phyloP scores from a whole-genome alignment of 2,797 vertebrate genomes.

The Hydrolagus colliei region DNA sequence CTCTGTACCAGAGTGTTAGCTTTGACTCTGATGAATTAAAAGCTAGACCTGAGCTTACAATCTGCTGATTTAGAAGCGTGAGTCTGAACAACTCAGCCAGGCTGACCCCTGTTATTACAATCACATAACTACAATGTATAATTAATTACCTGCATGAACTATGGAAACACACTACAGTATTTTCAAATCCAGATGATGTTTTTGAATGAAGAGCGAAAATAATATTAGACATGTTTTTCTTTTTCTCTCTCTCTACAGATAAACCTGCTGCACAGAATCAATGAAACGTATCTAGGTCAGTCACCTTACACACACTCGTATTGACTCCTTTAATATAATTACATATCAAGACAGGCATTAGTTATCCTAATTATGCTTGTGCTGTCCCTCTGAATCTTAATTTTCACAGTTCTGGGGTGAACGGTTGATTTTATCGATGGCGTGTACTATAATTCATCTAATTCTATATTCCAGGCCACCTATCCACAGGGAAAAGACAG shows the following conservation, averaged over 20 bases:
- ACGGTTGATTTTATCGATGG: conserved; percentile 12
- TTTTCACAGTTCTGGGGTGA: background rate
- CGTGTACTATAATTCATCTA: background rate
- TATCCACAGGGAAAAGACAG: background rate
- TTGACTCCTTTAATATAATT: conserved; percentile 17
- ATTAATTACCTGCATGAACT: background rate
- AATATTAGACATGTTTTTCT: conserved; percentile 17
- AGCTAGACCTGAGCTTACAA: too few relatives aligned
- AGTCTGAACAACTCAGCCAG: too few relatives aligned
- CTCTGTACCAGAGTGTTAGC: too few relatives aligned
- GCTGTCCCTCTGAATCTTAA: conserved; percentile 1
- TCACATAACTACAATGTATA: too few relatives aligned
- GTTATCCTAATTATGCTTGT: conserved; percentile 6
- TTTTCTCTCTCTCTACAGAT: background rate
- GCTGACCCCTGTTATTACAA: too few relatives aligned
- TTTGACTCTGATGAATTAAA: too few relatives aligned
- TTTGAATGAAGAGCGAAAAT: background rate
- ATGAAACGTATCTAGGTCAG: conserved; percentile 1
- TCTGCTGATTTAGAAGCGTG: too few relatives aligned
- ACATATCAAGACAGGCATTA: conserved; percentile 1
- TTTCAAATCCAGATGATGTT: background rate
- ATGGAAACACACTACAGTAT: background rate
- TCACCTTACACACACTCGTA: background rate
- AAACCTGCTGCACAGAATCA: conserved; percentile 15
- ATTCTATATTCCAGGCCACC: too few relatives aligned